Percentiles rank a stretch among this genome's conserved stretches.
These are phyloP conservation scores for Anoplolepis gracilipes DNA, from an alignment of 1,140 invertebrate genomes.

Conservation along the genomic window DNA sequence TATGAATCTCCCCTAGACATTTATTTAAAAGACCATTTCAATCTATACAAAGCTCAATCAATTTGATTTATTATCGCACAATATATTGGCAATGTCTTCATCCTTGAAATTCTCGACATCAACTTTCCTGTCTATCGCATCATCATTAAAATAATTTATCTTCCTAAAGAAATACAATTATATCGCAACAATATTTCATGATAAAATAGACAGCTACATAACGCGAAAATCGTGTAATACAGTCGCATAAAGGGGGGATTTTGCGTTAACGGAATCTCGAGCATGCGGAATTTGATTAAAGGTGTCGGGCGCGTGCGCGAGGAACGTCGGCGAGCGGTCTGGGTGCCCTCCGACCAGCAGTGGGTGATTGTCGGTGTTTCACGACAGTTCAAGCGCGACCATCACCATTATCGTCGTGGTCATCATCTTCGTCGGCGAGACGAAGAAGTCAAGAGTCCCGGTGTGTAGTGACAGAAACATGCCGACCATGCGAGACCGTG, in stretches of 20 bases:
- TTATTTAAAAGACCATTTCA: neutral
- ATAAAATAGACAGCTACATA: neutral
- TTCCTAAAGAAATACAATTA: neutral
- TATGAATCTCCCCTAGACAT: neutral
- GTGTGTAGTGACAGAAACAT: constrained; percentile 58
- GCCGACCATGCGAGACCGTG: constrained; percentile 48
- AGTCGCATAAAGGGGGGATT: neutral
- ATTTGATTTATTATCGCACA: neutral
- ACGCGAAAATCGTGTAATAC: constrained; percentile 13
- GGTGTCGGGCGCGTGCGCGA: constrained; percentile 76
- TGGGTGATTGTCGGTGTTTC: constrained; percentile 71
- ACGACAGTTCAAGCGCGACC: constrained; percentile 56
- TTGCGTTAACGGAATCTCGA: constrained; percentile 64
- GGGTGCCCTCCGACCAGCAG: constrained; percentile 62
- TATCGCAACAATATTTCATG: constrained; percentile 10
- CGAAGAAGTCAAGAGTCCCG: neutral
- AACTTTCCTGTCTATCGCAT: neutral
- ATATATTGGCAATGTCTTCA: neutral
- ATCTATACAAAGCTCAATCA: neutral
- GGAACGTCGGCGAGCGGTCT: constrained; percentile 51
- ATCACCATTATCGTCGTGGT: constrained; percentile 26
- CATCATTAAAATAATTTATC: neutral
- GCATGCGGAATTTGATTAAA: constrained; percentile 77
- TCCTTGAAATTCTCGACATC: neutral
- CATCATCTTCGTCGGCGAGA: constrained; percentile 26